Conservation (phyloP, 2,888 invertebrate genomes). For the Drosophila affinis region DNA sequence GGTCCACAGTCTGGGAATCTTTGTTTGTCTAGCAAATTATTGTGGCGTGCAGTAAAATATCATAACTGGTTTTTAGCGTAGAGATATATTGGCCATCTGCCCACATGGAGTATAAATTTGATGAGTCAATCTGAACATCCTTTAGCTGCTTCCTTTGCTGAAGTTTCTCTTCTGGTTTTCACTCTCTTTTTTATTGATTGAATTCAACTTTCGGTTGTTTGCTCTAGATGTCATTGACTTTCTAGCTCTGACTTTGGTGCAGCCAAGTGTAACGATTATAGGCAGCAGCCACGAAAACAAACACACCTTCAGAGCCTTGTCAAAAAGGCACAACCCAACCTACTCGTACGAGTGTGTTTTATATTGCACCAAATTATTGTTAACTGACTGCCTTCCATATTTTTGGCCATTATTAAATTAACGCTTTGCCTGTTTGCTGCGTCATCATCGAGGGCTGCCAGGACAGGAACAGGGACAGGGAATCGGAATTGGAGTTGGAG, state of each 20-base stretch:
- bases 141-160: not conserved
- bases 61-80: conserved; percentile 22
- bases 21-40: conserved; percentile 71
- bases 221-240: conserved; percentile 72
- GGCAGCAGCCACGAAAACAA: conserved; percentile 34
- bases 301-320: conserved; percentile 25
- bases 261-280: conserved; percentile 68
- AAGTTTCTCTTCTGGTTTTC: not conserved
- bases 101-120: not conserved
- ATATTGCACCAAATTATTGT: conserved; percentile 68
- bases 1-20: conserved; percentile 36
- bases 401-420: conserved; percentile 76
- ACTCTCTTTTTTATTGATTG: conserved; percentile 52
- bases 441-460: conserved; percentile 54
- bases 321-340: conserved; percentile 25
- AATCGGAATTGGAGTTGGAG: conserved; percentile 20
- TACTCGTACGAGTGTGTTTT: conserved; percentile 36
- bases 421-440: conserved; percentile 62
- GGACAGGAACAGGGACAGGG: not conserved
- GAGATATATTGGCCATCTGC: not conserved
- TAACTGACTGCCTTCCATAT: conserved; percentile 25
- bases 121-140: not conserved
- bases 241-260: conserved; percentile 73
- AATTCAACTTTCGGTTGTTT: conserved; percentile 58
- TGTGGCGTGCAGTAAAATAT: conserved; percentile 54